Conservation (phyloP, 2,888 invertebrate species). For the Himalopsyche japonica region DNA sequence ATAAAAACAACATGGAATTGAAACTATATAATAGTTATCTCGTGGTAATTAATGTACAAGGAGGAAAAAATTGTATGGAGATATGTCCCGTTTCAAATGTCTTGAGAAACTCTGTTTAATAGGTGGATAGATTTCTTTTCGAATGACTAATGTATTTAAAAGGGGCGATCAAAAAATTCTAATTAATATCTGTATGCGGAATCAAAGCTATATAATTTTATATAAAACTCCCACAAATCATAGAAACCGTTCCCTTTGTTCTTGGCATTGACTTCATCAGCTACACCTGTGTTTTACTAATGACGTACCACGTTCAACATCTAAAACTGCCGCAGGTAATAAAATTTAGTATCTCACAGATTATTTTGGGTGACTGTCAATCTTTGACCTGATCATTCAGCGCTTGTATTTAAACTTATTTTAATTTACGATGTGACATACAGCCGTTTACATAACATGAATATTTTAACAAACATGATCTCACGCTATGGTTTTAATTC, state of each 20-base stretch:
- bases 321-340: slow-evolving; percentile 22
- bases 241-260: background rate
- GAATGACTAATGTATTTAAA: no score
- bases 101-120: no score
- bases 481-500: background rate
- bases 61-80: no score
- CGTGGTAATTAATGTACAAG: no score
- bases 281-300: slow-evolving; percentile 9
- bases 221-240: background rate
- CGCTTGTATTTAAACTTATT: background rate
- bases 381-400: slow-evolving; percentile 4
- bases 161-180: background rate
- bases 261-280: background rate
- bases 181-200: background rate
- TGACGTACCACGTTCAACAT: slow-evolving; percentile 27
- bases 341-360: slow-evolving; percentile 22
- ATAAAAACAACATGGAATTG: no score
- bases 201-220: background rate
- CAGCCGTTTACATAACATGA: background rate
- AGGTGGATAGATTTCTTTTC: no score
- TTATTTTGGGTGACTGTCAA: slow-evolving; percentile 19
- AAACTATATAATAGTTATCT: no score
- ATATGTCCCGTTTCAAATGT: no score
- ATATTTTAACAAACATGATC: background rate
- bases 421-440: background rate